Percentiles rank a stretch among this genome's conserved stretches.
These are phyloP conservation scores for Mastomys coucha DNA, from an alignment of 2,113 vertebrate species.

Conservation along the genomic window DNA sequence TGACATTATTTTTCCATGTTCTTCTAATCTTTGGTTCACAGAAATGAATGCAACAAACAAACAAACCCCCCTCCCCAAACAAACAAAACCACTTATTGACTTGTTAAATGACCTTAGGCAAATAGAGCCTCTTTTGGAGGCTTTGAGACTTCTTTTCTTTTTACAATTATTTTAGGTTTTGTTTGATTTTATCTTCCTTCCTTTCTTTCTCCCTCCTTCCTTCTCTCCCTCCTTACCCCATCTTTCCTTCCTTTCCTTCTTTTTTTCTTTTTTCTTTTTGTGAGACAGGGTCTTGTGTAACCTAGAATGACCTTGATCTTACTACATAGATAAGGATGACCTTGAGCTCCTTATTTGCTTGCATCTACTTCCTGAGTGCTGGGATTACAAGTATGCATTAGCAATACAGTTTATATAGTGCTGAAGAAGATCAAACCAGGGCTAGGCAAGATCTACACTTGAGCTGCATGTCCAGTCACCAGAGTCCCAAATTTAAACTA, in stretches of 20 bases:
- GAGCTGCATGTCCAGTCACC: background rate
- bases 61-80: too few species aligned
- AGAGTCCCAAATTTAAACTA: constrained; percentile 53
- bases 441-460: background rate
- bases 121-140: background rate
- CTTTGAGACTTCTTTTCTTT: background rate
- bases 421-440: background rate
- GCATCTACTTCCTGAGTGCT: background rate
- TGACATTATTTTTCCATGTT: background rate
- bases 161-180: background rate
- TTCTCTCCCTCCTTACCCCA: background rate
- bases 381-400: background rate
- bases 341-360: background rate
- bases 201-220: background rate
- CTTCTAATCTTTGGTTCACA: background rate
- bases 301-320: background rate
- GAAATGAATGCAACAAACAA: constrained; percentile 5
- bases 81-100: background rate
- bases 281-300: background rate
- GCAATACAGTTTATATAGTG: background rate
- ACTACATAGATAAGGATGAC: background rate
- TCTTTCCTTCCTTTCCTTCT: background rate
- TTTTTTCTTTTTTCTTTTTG: background rate
- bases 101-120: background rate
- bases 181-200: background rate